Evolutionary conservation across 1,140 invertebrate genomes (phyloP).

Genomic region (Leptoteleia sp.): DNA sequence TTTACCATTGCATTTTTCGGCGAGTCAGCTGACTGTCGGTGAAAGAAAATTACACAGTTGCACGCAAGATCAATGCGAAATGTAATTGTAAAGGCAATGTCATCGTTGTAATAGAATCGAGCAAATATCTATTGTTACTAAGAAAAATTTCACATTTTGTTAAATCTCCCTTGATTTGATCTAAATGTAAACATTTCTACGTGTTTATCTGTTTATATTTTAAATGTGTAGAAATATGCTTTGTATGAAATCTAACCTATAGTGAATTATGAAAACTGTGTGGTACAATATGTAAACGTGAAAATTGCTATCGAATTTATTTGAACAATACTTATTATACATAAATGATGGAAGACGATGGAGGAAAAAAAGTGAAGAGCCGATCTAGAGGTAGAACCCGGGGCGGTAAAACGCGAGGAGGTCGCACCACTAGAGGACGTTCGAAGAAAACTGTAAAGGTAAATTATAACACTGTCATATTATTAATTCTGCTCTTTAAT

Average conservation of each 20-base stretch:
- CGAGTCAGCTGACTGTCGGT: too few species aligned
- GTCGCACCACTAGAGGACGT: constrained; percentile 83
- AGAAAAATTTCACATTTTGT: constrained; percentile 6
- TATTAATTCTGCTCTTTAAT: too few species aligned
- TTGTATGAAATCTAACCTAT: constrained; percentile 28
- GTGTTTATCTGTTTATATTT: constrained; percentile 10
- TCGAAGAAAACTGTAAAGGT: constrained; percentile 88
- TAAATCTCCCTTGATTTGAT: neutral
- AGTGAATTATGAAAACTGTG: constrained; percentile 22
- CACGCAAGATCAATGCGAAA: too few species aligned
- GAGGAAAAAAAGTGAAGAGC: constrained; percentile 79
- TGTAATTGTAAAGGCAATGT: too few species aligned
- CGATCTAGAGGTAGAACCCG: constrained; percentile 83
- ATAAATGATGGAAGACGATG: constrained; percentile 76
- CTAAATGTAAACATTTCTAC: neutral
- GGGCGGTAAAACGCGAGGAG: constrained; percentile 84
- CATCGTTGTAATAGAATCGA: constrained; percentile 15
- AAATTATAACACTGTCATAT: too few species aligned
- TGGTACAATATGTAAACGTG: constrained; percentile 20
- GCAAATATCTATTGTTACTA: constrained; percentile 16
- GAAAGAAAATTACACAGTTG: too few species aligned
- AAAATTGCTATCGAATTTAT: constrained; percentile 17
- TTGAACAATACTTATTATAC: constrained; percentile 9
- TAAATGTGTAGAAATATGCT: constrained; percentile 1
- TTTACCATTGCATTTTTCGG: too few species aligned